A percentile compares a stretch with the other conserved stretches of the same genome.
Conservation (phyloP, 1,140 invertebrate genomes). For the Mizuhopecten yessoensis region DNA sequence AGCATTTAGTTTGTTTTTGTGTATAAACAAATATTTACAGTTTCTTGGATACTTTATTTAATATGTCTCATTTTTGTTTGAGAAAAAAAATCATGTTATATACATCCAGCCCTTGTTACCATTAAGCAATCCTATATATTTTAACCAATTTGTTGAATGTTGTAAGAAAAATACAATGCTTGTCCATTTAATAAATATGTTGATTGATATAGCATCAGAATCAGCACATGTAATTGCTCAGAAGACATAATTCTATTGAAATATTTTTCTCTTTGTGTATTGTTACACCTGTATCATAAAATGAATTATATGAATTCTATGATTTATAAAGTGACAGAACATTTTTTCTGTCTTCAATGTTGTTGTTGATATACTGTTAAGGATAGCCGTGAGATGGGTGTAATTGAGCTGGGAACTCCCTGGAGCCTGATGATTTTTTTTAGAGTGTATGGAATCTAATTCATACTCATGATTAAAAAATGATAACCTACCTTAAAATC, state of each 20-base stretch:
- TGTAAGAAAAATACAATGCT: no score
- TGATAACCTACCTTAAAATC: not conserved
- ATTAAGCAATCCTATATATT: no score
- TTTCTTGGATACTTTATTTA: no score
- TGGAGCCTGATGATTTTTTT: not conserved
- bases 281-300: not conserved
- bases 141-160: no score
- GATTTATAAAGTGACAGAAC: not conserved
- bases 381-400: not conserved
- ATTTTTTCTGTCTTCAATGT: not conserved
- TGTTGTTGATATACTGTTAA: not conserved
- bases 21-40: no score
- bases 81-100: not conserved
- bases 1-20: no score
- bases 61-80: not conserved
- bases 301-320: not conserved
- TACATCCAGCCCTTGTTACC: not conserved
- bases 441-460: not conserved
- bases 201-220: not conserved
- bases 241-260: not conserved
- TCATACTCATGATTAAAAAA: conserved; percentile 5
- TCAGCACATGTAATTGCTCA: not conserved
- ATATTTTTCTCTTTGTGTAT: no score
- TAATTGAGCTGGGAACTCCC: conserved; percentile 8
- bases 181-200: not conserved